These are phyloP conservation scores for Orthonevra nobilis DNA, from an alignment of 2,888 invertebrate genomes.

Conservation along the genomic window DNA sequence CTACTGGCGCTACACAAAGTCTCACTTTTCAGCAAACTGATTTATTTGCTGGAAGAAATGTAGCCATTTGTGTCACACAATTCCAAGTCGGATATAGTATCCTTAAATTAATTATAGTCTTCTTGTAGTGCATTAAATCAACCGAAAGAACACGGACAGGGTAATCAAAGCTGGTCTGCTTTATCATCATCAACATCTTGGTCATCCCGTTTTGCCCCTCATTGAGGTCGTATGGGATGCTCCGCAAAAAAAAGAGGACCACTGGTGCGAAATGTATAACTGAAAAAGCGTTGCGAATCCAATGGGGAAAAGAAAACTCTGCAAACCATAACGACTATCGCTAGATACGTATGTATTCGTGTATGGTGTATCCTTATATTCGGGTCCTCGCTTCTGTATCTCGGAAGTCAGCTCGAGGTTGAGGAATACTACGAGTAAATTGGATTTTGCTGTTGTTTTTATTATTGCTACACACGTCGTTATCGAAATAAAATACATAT, in stretches of 20 bases:
- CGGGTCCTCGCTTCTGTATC: too few species aligned
- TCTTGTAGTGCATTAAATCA: conserved; percentile 63
- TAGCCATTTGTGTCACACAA: conserved; percentile 41
- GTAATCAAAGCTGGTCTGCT: conserved; percentile 57
- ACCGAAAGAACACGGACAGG: conserved; percentile 54
- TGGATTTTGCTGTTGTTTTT: conserved; percentile 24
- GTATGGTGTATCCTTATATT: too few species aligned
- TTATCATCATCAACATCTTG: conserved; percentile 33
- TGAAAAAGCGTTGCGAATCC: conserved; percentile 10
- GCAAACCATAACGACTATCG: too few species aligned
- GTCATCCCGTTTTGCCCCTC: conserved; percentile 38
- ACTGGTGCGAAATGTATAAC: conserved; percentile 61
- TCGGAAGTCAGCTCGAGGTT: too few species aligned
- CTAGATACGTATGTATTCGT: too few species aligned
- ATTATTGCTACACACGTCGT: not conserved
- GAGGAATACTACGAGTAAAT: conserved; percentile 29
- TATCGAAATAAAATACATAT: conserved; percentile 48
- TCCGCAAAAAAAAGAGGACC: conserved; percentile 48
- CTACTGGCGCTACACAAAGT: not conserved
- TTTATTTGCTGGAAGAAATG: conserved; percentile 48
- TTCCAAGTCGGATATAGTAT: conserved; percentile 58
- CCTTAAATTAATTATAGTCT: conserved; percentile 66
- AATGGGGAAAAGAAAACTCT: not conserved
- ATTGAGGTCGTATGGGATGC: conserved; percentile 39
- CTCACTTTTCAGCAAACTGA: conserved; percentile 38